Evolutionary conservation across 2,113 vertebrate genomes (phyloP).

Genomic region (Ammodytes marinus): DNA sequence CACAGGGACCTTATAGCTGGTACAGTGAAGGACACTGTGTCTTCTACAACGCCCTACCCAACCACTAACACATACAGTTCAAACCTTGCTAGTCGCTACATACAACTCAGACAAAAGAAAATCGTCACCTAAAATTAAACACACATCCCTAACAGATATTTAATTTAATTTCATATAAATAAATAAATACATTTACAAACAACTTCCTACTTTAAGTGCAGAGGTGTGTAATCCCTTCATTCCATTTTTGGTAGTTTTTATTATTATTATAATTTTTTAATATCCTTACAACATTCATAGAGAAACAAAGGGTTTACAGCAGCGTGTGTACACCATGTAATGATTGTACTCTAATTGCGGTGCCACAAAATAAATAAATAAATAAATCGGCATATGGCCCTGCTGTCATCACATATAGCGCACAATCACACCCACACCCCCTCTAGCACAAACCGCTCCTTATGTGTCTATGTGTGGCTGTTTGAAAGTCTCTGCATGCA

Average conservation of each 20-base stretch:
- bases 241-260: too few species aligned
- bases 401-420: conserved; percentile 75
- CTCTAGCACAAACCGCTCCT: conserved; percentile 46
- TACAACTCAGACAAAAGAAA: neutral
- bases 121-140: neutral
- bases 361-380: conserved; percentile 16
- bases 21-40: conserved; percentile 67
- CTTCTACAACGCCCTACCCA: conserved; percentile 40
- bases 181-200: neutral
- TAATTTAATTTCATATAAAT: neutral
- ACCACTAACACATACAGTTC: conserved; percentile 12
- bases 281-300: conserved; percentile 5
- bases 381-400: conserved; percentile 75
- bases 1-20: conserved; percentile 47
- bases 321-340: conserved; percentile 8
- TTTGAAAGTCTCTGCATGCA: conserved; percentile 1
- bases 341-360: conserved; percentile 39
- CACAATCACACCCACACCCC: conserved; percentile 71
- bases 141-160: neutral
- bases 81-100: conserved; percentile 27
- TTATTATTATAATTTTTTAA: neutral
- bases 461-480: conserved; percentile 24
- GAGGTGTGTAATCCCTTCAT: neutral
- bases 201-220: neutral
- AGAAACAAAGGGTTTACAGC: neutral